A percentile compares a stretch with the other conserved stretches of the same genome.
Evolutionary conservation across 2,797 vertebrate genomes (phyloP).

Genomic region (Benthosema pterotum): DNA sequence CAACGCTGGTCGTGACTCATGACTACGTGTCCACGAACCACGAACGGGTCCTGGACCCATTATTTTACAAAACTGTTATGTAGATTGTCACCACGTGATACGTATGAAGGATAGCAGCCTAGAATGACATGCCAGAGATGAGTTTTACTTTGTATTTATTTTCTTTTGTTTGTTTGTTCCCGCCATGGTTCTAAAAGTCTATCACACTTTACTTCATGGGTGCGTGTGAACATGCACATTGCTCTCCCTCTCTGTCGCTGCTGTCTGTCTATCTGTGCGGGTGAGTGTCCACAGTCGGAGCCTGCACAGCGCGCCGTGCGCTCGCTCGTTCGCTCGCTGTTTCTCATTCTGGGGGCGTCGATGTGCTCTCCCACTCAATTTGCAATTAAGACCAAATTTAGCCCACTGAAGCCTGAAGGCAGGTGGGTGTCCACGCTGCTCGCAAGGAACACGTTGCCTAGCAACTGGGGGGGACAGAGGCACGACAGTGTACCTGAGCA

Average conservation of each 20-base stretch:
- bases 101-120: too few relatives aligned
- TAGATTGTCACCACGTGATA: too few relatives aligned
- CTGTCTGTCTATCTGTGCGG: constrained; percentile 22
- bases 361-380: constrained; percentile 82
- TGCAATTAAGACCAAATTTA: constrained; percentile 86
- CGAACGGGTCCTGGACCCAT: too few relatives aligned
- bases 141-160: too few relatives aligned
- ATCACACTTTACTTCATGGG: background rate
- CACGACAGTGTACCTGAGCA: constrained; percentile 67
- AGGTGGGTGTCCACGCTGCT: constrained; percentile 75
- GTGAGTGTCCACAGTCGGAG: constrained; percentile 48
- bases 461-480: constrained; percentile 65
- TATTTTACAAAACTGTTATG: too few relatives aligned
- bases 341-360: constrained; percentile 78
- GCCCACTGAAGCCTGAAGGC: constrained; percentile 84
- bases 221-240: background rate
- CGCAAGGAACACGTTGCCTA: constrained; percentile 76
- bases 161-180: too few relatives aligned
- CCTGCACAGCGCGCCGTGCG: too few relatives aligned
- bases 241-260: constrained; percentile 41
- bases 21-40: too few relatives aligned
- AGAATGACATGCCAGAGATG: too few relatives aligned
- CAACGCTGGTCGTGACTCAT: too few relatives aligned
- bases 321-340: constrained; percentile 62
- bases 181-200: too few relatives aligned